Percentiles rank a stretch among this genome's conserved stretches.
These are phyloP conservation scores for Megaleporinus macrocephalus DNA, from an alignment of 2,113 vertebrate species.

Conservation along the genomic window DNA sequence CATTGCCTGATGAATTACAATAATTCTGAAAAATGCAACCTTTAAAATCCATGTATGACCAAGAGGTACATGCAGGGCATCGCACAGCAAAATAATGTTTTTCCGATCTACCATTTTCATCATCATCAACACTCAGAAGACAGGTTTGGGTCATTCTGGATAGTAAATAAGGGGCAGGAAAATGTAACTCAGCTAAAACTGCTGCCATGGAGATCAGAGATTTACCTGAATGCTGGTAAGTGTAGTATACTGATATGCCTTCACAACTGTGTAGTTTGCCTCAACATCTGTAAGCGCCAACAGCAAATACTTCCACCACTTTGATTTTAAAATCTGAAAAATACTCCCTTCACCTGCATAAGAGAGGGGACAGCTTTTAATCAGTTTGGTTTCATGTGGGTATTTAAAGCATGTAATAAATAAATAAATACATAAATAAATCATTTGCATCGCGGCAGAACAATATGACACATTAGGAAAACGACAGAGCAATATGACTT, in stretches of 20 bases:
- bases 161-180: too few relatives aligned
- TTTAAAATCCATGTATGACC: too few relatives aligned
- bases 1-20: too few relatives aligned
- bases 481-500: neutral
- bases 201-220: neutral
- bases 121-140: too few relatives aligned
- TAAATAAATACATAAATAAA: too few relatives aligned
- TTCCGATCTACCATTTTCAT: too few relatives aligned
- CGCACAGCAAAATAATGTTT: too few relatives aligned
- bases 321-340: constrained; percentile 83
- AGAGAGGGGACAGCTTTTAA: neutral
- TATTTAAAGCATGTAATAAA: neutral
- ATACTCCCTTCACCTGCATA: constrained; percentile 79
- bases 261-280: constrained; percentile 92
- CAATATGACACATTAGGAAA: neutral
- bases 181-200: too few relatives aligned
- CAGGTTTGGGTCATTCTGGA: too few relatives aligned
- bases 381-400: neutral
- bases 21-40: too few relatives aligned
- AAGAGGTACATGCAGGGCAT: too few relatives aligned
- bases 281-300: constrained; percentile 92
- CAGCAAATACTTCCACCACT: constrained; percentile 96
- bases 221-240: constrained; percentile 95
- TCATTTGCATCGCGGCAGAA: neutral
- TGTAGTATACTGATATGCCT: constrained; percentile 93